Conservation (phyloP, 2,797 vertebrate genomes). For the Cryptoprocta ferox region DNA sequence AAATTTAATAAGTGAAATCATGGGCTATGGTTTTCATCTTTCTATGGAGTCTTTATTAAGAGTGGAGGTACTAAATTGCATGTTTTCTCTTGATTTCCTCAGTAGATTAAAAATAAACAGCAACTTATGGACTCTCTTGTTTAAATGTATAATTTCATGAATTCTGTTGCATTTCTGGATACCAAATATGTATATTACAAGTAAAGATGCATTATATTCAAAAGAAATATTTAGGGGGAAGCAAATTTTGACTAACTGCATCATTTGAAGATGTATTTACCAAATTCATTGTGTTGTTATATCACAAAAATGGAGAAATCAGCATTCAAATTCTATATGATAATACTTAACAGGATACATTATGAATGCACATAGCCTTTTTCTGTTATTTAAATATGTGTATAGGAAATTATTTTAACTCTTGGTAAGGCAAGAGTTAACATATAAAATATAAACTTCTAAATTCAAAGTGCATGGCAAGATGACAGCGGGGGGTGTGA, state of each 20-base stretch:
- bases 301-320: neutral
- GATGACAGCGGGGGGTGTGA: too few relatives aligned
- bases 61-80: neutral
- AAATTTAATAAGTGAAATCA: constrained; percentile 32
- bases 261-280: neutral
- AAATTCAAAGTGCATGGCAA: neutral
- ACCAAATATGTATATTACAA: neutral
- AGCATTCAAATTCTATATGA: neutral
- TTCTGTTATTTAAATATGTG: neutral
- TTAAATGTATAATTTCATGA: neutral
- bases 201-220: neutral
- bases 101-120: neutral
- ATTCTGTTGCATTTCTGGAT: neutral
- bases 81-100: neutral
- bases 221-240: neutral
- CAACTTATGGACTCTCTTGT: neutral
- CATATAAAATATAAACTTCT: neutral
- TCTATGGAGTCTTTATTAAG: neutral
- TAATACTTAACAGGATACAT: neutral
- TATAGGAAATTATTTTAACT: neutral
- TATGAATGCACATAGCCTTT: neutral
- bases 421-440: neutral
- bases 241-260: neutral
- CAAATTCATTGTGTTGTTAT: neutral
- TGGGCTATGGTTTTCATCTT: neutral